Evolutionary conservation across 2,888 invertebrate genomes (phyloP).

Genomic region (Zonitis immaculata): DNA sequence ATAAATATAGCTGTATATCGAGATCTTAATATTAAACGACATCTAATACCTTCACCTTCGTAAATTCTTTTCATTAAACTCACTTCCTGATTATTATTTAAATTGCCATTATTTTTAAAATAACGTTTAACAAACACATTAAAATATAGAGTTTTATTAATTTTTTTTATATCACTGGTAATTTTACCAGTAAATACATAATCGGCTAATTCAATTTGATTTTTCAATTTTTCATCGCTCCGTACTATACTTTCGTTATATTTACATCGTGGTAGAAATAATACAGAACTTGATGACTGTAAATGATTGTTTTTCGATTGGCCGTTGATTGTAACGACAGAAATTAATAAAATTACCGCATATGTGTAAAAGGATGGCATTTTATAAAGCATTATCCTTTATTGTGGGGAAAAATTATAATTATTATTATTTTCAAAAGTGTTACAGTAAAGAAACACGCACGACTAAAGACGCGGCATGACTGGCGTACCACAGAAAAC

Average conservation of each 20-base stretch:
- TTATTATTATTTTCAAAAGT: constrained; percentile 4
- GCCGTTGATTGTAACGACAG: neutral
- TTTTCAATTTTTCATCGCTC: constrained; percentile 36
- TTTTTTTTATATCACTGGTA: constrained; percentile 36
- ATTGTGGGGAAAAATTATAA: neutral
- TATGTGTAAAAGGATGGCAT: neutral
- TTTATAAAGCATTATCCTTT: neutral
- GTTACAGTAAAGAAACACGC: constrained; percentile 28
- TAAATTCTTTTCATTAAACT: constrained; percentile 40
- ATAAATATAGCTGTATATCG: constrained; percentile 47
- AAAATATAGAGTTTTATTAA: constrained; percentile 38
- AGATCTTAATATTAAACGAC: constrained; percentile 42
- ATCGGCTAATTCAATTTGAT: constrained; percentile 35
- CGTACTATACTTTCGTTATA: constrained; percentile 42
- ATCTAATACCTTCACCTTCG: constrained; percentile 44
- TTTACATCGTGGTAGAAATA: constrained; percentile 42
- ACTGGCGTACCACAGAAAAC: constrained; percentile 32
- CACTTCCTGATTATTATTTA: constrained; percentile 37
- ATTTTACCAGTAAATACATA: constrained; percentile 47
- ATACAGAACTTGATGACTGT: constrained; percentile 24
- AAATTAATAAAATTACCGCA: neutral
- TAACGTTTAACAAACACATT: constrained; percentile 42
- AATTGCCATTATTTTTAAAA: constrained; percentile 40
- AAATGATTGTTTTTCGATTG: neutral
- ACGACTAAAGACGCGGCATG: constrained; percentile 42